Evolutionary conservation across 2,113 vertebrate genomes (phyloP).

Genomic region (Corydoras maculifer): DNA sequence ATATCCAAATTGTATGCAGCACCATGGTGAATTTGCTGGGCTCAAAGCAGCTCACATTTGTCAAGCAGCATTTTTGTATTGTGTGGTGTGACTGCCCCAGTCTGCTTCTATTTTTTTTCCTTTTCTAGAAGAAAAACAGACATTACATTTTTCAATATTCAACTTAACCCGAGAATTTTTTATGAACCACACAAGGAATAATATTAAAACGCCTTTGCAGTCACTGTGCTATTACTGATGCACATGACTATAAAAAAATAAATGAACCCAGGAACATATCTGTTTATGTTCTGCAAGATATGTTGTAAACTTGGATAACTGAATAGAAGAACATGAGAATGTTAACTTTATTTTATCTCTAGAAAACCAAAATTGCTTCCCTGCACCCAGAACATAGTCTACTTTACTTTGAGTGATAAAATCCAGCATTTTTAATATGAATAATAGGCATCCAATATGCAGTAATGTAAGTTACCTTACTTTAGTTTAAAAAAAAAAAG

Average conservation of each 20-base stretch:
- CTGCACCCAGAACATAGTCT: too few relatives aligned
- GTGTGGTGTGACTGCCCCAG: not conserved
- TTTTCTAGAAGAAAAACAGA: conserved; percentile 18
- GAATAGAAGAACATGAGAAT: conserved; percentile 3
- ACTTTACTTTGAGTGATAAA: too few relatives aligned
- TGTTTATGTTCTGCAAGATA: conserved; percentile 20
- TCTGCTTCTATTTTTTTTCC: conserved; percentile 17
- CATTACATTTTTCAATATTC: conserved; percentile 35
- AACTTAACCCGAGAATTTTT: conserved; percentile 15
- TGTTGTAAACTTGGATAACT: conserved; percentile 15
- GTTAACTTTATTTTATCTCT: conserved; percentile 15
- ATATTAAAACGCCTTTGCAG: conserved; percentile 33
- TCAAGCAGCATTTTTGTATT: not conserved
- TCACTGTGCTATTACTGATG: conserved; percentile 28
- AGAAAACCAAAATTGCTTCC: conserved; percentile 37
- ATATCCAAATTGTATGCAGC: too few relatives aligned
- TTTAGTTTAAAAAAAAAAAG: too few relatives aligned
- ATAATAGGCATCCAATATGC: too few relatives aligned
- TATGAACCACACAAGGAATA: conserved; percentile 21
- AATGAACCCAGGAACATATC: conserved; percentile 33
- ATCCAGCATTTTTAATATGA: too few relatives aligned
- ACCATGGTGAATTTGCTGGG: too few relatives aligned
- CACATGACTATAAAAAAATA: conserved; percentile 39
- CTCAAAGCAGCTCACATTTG: not conserved
- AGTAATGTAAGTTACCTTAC: too few relatives aligned